Conservation (phyloP, 2,888 invertebrate species). For the Acleris emargana region DNA sequence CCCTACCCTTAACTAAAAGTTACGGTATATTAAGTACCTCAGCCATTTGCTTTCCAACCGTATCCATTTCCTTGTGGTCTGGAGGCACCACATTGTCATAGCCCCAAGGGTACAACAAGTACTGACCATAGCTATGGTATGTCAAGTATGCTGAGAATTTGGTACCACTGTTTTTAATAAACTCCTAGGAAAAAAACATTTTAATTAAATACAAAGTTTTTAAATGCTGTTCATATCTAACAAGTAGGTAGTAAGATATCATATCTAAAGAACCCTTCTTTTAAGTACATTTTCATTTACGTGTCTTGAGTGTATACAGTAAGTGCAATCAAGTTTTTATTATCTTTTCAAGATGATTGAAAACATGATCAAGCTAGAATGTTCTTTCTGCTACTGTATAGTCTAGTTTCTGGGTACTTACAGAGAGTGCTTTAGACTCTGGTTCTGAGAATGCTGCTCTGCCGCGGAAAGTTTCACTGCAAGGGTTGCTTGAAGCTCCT, state of each 20-base stretch:
- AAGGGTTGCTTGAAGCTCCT: conserved; percentile 92
- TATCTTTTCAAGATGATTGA: conserved; percentile 12
- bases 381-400: no score
- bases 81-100: conserved; percentile 89
- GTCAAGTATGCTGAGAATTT: conserved; percentile 89
- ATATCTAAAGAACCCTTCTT: conserved; percentile 7
- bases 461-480: conserved; percentile 93
- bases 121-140: conserved; percentile 94
- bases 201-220: neutral
- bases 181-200: conserved; percentile 67
- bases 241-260: no score
- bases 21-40: conserved; percentile 65
- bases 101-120: conserved; percentile 94
- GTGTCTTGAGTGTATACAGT: neutral
- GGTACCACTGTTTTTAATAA: conserved; percentile 72
- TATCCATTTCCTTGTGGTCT: conserved; percentile 87
- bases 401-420: conserved; percentile 49
- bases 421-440: conserved; percentile 87
- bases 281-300: conserved; percentile 16
- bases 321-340: conserved; percentile 1
- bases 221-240: no score
- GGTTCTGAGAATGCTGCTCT: conserved; percentile 93
- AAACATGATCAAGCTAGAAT: no score
- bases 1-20: neutral
- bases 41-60: conserved; percentile 88